phyloP scores from a whole-genome alignment of 2,113 vertebrate genomes.

The Marmota monax region DNA sequence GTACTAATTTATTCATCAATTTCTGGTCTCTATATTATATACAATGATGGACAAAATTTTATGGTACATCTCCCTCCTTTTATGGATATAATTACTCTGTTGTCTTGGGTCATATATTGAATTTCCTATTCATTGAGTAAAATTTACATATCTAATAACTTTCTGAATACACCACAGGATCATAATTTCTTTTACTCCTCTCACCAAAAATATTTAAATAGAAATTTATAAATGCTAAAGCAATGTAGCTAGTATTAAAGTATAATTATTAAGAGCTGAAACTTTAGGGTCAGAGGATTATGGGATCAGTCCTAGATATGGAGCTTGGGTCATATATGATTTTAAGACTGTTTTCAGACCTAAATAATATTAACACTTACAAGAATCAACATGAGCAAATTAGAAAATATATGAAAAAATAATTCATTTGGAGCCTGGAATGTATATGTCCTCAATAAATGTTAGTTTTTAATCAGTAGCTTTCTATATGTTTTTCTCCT shows the following conservation, averaged over 20 bases:
- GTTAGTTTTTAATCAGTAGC: constrained; percentile 6
- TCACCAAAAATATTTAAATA: constrained; percentile 13
- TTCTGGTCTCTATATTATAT: constrained; percentile 17
- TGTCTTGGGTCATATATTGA: neutral
- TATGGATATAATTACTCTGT: constrained; percentile 53
- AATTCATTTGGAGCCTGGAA: neutral
- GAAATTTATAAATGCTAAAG: neutral
- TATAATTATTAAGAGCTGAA: neutral
- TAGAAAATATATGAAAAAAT: neutral
- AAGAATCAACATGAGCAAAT: neutral
- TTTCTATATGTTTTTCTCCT: constrained; percentile 14
- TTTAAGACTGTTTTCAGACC: constrained; percentile 13
- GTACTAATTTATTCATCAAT: constrained; percentile 35
- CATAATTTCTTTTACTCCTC: constrained; percentile 24
- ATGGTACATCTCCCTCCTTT: neutral
- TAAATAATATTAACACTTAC: neutral
- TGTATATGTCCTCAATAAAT: neutral
- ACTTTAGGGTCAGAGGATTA: neutral
- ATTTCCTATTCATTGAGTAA: constrained; percentile 31
- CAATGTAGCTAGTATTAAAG: neutral
- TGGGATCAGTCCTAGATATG: neutral
- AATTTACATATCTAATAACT: constrained; percentile 11
- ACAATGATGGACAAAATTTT: constrained; percentile 15
- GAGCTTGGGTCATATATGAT: neutral
- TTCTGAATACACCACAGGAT: neutral